Base-by-base conservation (phyloP, 2,113 vertebrate genomes). In the Pterocles orientalis region DNA sequence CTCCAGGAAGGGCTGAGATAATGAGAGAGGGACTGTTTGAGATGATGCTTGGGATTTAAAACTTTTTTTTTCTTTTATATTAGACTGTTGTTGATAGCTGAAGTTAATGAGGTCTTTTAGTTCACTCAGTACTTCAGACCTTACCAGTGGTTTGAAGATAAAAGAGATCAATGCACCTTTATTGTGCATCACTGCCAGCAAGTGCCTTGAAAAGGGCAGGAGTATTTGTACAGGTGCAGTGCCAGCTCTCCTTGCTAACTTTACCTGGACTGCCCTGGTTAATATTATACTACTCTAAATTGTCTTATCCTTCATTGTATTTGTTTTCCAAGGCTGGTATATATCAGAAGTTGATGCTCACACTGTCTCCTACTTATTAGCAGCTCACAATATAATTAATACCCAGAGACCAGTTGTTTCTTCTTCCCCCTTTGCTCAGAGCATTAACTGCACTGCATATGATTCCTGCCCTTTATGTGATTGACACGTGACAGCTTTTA, bases 51-150 rank as follows among this genome's bases (percentile, higher is more conserved):
- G 80, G 87, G 94, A 90, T 93, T 97, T 95, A 84, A 75, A 96
- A 93, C 77, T 91, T 94, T 86, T 64, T 94, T 56, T 75, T 70
- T 61, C 48, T 76, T 41, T 71, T 45, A 88, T 91, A 58, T 96
- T 97, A 94, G 84, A 31, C 89, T 77, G 58, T 92, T 94, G 93
- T 95, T 97, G 93, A 82, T 97, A 88, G 85, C 61, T 84, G 57
- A 94, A 97, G 88, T 96, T 97, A 97, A 97, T 97, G 96, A 97
- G 97, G 92, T 96, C 86, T 96, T 97, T 85, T 12, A 8, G 95
- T 96, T 97, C 88, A 75, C 91, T 94, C 39, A 18, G 85, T 93
- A 86, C 96, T 97, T 96, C 87, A 97, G 94, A 78, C 95, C 73
- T 85, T 78, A 94, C 82, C 34, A 76, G 66, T 86, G 72, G 84